A percentile compares a stretch with the other conserved stretches of the same genome.
phyloP scores from a whole-genome alignment of 2,113 vertebrate species.

The Misgurnus anguillicaudatus region DNA sequence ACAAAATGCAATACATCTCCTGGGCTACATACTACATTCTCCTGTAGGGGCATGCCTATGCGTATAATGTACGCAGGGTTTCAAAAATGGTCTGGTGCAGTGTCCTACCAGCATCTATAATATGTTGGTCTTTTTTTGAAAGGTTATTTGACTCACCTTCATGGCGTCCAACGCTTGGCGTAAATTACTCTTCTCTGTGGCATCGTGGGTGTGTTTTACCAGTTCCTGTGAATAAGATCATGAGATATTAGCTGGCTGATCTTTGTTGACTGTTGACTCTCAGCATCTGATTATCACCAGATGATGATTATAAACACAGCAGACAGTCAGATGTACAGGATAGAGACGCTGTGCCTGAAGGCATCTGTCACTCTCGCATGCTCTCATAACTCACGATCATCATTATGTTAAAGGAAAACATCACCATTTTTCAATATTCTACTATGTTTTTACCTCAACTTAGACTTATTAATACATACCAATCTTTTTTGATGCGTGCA shows the following conservation, averaged over 20 bases:
- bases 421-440: no score
- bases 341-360: constrained; percentile 4
- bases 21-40: no score
- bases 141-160: constrained; percentile 78
- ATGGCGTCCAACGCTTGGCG: constrained; percentile 91
- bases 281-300: constrained; percentile 22
- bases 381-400: constrained; percentile 10
- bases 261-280: background rate
- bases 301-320: constrained; percentile 34
- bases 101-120: no score
- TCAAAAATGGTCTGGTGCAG: no score
- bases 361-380: constrained; percentile 38
- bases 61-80: no score
- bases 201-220: constrained; percentile 90
- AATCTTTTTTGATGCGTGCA: no score
- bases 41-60: no score
- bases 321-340: constrained; percentile 23
- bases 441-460: no score
- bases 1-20: no score
- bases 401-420: background rate
- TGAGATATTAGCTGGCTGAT: constrained; percentile 22
- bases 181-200: constrained; percentile 86
- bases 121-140: no score
- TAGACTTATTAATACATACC: no score
- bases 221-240: constrained; percentile 79